Conservation (phyloP, 2,797 vertebrate species). For the Mormyrops attenuatus region DNA sequence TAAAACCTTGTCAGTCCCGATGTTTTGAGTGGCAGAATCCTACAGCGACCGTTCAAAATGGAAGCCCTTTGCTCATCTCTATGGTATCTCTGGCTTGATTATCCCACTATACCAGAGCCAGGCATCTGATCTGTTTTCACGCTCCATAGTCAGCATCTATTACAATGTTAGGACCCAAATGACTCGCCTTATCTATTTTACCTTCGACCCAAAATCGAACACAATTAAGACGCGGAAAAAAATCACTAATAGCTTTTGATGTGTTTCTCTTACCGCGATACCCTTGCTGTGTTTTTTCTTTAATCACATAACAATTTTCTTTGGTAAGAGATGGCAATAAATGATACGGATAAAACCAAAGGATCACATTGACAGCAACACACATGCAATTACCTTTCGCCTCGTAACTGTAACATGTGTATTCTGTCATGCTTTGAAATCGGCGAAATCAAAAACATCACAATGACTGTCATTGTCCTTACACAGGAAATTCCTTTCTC, state of each 20-base stretch:
- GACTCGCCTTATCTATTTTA: conserved; percentile 5
- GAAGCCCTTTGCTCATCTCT: neutral
- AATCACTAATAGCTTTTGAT: neutral
- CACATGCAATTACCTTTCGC: neutral
- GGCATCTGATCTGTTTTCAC: neutral
- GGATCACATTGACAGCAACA: neutral
- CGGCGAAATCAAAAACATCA: neutral
- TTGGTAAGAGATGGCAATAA: neutral
- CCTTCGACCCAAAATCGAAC: conserved; percentile 21
- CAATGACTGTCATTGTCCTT: neutral
- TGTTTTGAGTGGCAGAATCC: neutral
- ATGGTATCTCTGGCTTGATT: neutral
- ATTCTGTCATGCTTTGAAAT: neutral
- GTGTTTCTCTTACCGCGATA: neutral
- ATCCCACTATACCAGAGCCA: neutral
- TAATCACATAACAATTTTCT: neutral
- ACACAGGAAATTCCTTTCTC: neutral
- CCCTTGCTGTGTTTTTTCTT: neutral
- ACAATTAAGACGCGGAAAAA: conserved; percentile 21
- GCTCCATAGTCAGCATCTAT: neutral
- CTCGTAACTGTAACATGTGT: neutral
- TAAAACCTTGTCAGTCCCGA: neutral
- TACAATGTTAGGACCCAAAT: neutral
- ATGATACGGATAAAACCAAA: neutral
- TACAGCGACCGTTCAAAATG: neutral